Conservation (phyloP, 2,113 vertebrate species). For the Sisor rabdophorus region DNA sequence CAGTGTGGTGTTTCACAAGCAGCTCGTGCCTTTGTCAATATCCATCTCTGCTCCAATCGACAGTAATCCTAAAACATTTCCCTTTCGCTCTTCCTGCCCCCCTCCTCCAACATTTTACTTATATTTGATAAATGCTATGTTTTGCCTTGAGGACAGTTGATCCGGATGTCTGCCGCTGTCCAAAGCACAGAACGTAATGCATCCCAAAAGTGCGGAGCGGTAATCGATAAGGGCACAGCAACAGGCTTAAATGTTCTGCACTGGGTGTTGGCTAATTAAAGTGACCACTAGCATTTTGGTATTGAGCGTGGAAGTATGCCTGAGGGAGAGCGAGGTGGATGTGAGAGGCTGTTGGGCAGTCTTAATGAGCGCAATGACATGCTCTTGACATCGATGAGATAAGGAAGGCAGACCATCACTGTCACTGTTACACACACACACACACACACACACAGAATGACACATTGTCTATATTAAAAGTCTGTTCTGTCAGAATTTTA, state of each 20-base stretch:
- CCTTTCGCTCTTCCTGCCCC: conserved; percentile 31
- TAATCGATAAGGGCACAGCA: conserved; percentile 40
- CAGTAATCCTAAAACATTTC: conserved; percentile 61
- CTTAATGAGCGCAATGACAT: conserved; percentile 70
- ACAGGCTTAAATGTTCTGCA: conserved; percentile 42
- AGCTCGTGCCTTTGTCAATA: conserved; percentile 64
- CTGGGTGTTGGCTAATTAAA: conserved; percentile 45
- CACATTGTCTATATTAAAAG: conserved; percentile 64
- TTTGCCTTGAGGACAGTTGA: conserved; percentile 23
- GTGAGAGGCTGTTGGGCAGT: conserved; percentile 53
- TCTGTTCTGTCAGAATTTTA: conserved; percentile 52
- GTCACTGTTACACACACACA: conserved; percentile 49
- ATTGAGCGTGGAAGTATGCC: conserved; percentile 45
- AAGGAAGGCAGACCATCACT: conserved; percentile 59
- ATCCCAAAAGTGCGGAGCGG: conserved; percentile 32
- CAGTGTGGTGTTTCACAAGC: conserved; percentile 63
- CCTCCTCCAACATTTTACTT: conserved; percentile 47
- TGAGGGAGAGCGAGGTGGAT: conserved; percentile 40
- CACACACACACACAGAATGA: conserved; percentile 53
- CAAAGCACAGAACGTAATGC: not conserved
- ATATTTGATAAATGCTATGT: conserved; percentile 48
- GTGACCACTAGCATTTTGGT: conserved; percentile 40
- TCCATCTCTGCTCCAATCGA: conserved; percentile 56
- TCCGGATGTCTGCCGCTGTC: not conserved
- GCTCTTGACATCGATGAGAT: conserved; percentile 60